phyloP scores from a whole-genome alignment of 1,140 invertebrate species.

The Ruditapes philippinarum region DNA sequence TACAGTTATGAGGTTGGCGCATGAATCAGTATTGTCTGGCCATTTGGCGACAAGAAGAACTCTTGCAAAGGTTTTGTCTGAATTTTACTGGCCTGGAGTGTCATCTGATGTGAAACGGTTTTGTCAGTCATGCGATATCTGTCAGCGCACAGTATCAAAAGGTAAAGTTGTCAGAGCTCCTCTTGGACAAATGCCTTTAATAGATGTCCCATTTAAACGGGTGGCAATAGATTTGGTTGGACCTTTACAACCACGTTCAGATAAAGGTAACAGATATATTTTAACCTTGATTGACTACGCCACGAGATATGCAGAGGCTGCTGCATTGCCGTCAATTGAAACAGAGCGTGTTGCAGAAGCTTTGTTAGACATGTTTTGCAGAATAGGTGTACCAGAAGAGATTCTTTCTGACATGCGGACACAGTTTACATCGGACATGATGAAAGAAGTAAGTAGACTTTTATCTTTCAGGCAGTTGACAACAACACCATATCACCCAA shows the following conservation, averaged over 20 bases:
- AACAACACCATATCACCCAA: slow-evolving; percentile 48
- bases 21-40: slow-evolving; percentile 35
- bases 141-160: slow-evolving; percentile 47
- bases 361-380: slow-evolving; percentile 77
- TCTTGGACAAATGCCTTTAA: slow-evolving; percentile 57
- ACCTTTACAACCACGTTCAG: slow-evolving; percentile 42
- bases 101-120: slow-evolving; percentile 25
- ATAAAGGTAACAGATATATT: slow-evolving; percentile 58
- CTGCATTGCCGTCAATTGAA: slow-evolving; percentile 48
- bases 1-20: slow-evolving; percentile 36
- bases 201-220: slow-evolving; percentile 53
- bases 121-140: slow-evolving; percentile 64
- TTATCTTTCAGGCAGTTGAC: slow-evolving; percentile 43
- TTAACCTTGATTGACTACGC: slow-evolving; percentile 55
- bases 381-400: slow-evolving; percentile 84
- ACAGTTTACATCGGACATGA: slow-evolving; percentile 44
- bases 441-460: slow-evolving; percentile 32
- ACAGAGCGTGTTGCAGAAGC: slow-evolving; percentile 62
- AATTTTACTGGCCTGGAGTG: slow-evolving; percentile 59
- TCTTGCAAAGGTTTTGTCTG: background rate
- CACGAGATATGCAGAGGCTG: slow-evolving; percentile 63
- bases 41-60: slow-evolving; percentile 30
- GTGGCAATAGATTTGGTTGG: slow-evolving; percentile 63
- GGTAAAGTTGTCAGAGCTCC: slow-evolving; percentile 47
- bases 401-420: slow-evolving; percentile 50